Percentiles rank a stretch among this genome's conserved stretches.
Conservation (phyloP, 1,140 invertebrate species). For the Drosophila repletoides region DNA sequence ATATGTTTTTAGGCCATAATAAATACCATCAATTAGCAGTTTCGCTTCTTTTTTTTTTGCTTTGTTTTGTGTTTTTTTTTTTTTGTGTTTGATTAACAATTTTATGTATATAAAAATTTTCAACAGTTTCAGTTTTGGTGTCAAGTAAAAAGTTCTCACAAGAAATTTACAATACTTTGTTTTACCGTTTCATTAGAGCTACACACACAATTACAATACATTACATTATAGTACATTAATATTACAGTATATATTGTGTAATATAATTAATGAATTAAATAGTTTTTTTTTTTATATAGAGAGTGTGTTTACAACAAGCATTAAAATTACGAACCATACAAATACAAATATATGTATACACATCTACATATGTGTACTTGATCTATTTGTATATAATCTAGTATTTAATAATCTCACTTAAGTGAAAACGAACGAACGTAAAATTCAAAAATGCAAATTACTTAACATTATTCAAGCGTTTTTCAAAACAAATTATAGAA, state of each 20-base stretch:
- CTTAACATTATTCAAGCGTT: conserved; percentile 54
- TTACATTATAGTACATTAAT: conserved; percentile 46
- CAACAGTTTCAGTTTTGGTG: conserved; percentile 77
- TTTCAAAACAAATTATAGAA: conserved; percentile 45
- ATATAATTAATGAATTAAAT: conserved; percentile 5
- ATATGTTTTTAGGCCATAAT: conserved; percentile 57
- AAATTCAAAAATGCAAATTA: conserved; percentile 50
- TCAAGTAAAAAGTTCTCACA: conserved; percentile 78
- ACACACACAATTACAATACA: conserved; percentile 33
- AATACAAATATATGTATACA: not conserved
- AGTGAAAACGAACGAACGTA: conserved; percentile 50
- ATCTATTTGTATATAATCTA: conserved; percentile 25
- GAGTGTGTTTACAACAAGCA: conserved; percentile 76
- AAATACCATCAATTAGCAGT: conserved; percentile 77
- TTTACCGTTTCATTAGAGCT: conserved; percentile 61
- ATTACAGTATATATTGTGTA: conserved; percentile 54
- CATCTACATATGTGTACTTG: too few relatives aligned
- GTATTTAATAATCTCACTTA: conserved; percentile 75
- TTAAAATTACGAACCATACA: conserved; percentile 54
- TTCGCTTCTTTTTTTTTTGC: conserved; percentile 42
- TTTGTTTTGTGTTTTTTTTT: too few relatives aligned
- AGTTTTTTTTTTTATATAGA: conserved; percentile 26
- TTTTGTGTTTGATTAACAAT: conserved; percentile 58
- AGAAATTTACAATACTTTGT: conserved; percentile 76
- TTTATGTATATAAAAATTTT: conserved; percentile 77